Evolutionary conservation across 1,140 invertebrate species (phyloP).

Genomic region (Microplitis demolitor): DNA sequence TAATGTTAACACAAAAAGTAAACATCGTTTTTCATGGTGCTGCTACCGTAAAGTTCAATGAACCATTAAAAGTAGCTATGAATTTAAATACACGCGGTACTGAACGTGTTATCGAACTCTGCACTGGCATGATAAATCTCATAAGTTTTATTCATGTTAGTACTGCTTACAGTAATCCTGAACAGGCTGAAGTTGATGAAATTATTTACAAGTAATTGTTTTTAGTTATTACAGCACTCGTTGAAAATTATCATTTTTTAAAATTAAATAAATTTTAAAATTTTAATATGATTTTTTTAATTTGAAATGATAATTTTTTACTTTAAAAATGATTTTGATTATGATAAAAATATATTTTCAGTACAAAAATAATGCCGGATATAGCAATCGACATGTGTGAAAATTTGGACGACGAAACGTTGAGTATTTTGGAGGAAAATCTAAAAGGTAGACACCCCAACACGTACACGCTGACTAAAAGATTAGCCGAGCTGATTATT

Average conservation of each 20-base stretch:
- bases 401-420: constrained; percentile 72
- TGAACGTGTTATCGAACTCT: constrained; percentile 68
- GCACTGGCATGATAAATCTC: constrained; percentile 72
- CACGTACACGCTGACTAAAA: constrained; percentile 87
- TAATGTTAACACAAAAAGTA: constrained; percentile 72
- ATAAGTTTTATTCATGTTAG: constrained; percentile 83
- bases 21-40: constrained; percentile 92
- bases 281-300: too few relatives aligned
- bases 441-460: constrained; percentile 82
- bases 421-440: constrained; percentile 69
- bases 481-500: constrained; percentile 79
- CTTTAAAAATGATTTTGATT: background rate
- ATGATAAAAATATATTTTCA: constrained; percentile 48
- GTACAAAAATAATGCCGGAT: constrained; percentile 69
- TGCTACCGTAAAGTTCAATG: constrained; percentile 81
- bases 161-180: constrained; percentile 86
- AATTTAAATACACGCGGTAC: constrained; percentile 76
- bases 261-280: too few relatives aligned
- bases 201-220: constrained; percentile 67
- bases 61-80: constrained; percentile 72
- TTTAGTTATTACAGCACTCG: background rate
- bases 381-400: constrained; percentile 72
- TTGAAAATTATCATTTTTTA: too few relatives aligned
- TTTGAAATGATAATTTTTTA: too few relatives aligned
- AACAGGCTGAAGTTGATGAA: constrained; percentile 72